Evolutionary conservation across 1,140 invertebrate genomes (phyloP).

Genomic region (Zaprionus ornatus): DNA sequence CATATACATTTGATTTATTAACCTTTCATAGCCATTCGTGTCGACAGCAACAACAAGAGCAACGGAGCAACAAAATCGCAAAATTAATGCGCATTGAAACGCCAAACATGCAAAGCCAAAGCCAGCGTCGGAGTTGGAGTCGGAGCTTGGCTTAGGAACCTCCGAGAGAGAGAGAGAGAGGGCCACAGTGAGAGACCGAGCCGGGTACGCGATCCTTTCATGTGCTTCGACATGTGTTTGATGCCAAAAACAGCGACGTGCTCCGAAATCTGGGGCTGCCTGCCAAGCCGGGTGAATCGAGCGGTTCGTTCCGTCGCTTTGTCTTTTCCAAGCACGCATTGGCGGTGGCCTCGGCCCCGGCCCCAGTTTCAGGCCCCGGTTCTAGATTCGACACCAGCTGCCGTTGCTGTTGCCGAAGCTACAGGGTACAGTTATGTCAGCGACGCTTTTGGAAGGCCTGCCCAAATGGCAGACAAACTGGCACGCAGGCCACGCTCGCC

Average conservation of each 20-base stretch:
- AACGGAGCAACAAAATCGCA: slow-evolving; percentile 49
- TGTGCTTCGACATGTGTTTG: slow-evolving; percentile 79
- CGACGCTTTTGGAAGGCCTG: slow-evolving; percentile 75
- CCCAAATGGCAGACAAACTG: slow-evolving; percentile 75
- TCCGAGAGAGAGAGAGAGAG: slow-evolving; percentile 2
- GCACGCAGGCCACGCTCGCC: slow-evolving; percentile 67
- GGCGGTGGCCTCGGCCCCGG: not conserved
- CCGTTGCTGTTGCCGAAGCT: slow-evolving; percentile 14
- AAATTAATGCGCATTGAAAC: slow-evolving; percentile 80
- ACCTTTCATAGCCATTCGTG: slow-evolving; percentile 80
- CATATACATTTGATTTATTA: slow-evolving; percentile 81
- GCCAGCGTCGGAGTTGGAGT: not conserved
- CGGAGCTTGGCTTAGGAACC: not conserved
- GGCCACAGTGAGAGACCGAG: slow-evolving; percentile 15
- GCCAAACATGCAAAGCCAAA: slow-evolving; percentile 72
- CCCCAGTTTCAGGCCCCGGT: not conserved
- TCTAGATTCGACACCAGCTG: slow-evolving; percentile 2
- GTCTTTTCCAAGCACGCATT: not conserved
- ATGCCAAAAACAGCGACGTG: slow-evolving; percentile 80
- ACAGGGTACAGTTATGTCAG: slow-evolving; percentile 76
- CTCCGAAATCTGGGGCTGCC: slow-evolving; percentile 68
- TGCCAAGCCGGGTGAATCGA: slow-evolving; percentile 18
- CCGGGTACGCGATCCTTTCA: slow-evolving; percentile 62
- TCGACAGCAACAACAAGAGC: slow-evolving; percentile 71
- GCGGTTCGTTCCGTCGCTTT: slow-evolving; percentile 12